Evolutionary conservation across 2,113 vertebrate genomes (phyloP).

Genomic region (Osmerus mordax): DNA sequence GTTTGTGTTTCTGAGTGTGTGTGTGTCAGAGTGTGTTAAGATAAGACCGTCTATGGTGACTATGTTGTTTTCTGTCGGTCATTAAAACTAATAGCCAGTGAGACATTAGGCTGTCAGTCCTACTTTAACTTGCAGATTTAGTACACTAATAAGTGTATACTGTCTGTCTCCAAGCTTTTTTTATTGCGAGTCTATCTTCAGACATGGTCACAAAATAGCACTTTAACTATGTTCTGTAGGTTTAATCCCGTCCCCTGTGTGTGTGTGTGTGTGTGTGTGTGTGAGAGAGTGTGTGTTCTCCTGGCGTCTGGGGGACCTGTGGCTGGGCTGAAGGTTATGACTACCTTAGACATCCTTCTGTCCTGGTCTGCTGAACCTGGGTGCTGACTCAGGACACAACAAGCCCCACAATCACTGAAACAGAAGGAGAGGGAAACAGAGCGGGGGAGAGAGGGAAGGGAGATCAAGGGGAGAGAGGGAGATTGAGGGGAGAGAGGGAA

Average conservation of each 20-base stretch:
- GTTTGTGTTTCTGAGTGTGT: neutral
- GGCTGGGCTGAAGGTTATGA: no score
- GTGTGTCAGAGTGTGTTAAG: neutral
- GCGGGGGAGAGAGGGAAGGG: neutral
- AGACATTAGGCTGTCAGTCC: neutral
- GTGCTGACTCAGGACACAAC: no score
- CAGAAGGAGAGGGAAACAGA: no score
- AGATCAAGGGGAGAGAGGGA: neutral
- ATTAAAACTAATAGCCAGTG: neutral
- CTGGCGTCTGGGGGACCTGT: no score
- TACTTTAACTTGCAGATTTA: constrained; percentile 40
- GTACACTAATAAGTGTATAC: constrained; percentile 37
- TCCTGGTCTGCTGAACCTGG: no score
- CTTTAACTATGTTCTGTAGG: no score
- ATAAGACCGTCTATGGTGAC: neutral
- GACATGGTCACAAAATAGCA: neutral
- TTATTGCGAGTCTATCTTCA: neutral
- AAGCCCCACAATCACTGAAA: no score
- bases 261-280: neutral
- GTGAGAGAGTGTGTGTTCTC: neutral
- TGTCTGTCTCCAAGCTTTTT: constrained; percentile 18
- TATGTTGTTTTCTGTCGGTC: neutral
- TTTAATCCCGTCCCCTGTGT: neutral
- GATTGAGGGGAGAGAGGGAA: no score
- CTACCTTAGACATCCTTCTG: no score